Evolutionary conservation across 2,113 vertebrate species (phyloP).

Genomic region (Gracilinanus agilis): DNA sequence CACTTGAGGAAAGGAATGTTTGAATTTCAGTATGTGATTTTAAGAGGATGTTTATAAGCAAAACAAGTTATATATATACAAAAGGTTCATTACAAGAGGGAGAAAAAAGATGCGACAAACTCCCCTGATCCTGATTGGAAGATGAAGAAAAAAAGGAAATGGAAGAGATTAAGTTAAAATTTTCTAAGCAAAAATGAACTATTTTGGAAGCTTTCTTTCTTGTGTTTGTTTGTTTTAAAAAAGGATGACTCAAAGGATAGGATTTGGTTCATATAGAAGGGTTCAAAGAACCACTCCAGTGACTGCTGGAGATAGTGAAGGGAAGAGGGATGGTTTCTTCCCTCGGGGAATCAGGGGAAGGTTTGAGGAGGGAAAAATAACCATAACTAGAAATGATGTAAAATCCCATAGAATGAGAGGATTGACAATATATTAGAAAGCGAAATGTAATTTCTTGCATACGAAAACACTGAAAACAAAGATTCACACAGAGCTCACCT

Average conservation of each 20-base stretch:
- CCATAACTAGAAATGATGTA: not conserved
- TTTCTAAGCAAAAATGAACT: not conserved
- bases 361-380: not conserved
- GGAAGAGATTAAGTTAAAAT: not conserved
- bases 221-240: too few relatives aligned
- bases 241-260: not conserved
- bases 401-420: not conserved
- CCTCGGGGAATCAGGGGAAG: not conserved
- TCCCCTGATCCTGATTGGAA: not conserved
- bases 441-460: not conserved
- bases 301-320: not conserved
- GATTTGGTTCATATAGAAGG: too few relatives aligned
- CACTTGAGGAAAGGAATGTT: not conserved
- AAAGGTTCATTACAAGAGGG: not conserved
- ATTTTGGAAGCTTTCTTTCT: not conserved
- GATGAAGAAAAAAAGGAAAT: not conserved
- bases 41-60: not conserved
- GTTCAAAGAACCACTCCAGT: not conserved
- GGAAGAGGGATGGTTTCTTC: not conserved
- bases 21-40: not conserved
- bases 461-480: not conserved
- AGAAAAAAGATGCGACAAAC: not conserved
- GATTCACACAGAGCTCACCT: not conserved
- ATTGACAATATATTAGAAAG: not conserved
- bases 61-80: not conserved